phyloP scores from a whole-genome alignment of 2,797 vertebrate genomes.

The Pseudochaenichthys georgianus region DNA sequence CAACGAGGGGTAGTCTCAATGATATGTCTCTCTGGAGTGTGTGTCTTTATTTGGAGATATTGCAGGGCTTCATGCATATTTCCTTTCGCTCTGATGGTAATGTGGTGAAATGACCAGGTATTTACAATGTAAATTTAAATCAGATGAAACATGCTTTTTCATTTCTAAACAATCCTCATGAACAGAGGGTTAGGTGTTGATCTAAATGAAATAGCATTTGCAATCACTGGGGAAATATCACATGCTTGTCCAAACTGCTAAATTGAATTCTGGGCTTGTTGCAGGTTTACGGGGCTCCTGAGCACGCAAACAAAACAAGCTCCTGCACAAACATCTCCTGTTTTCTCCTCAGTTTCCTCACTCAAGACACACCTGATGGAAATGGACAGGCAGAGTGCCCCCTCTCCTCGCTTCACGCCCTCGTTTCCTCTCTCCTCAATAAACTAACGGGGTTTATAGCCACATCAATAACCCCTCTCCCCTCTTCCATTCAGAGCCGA shows the following conservation, averaged over 20 bases:
- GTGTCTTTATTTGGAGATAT: conserved; percentile 35
- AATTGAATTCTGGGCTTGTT: conserved; percentile 36
- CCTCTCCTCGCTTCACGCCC: conserved; percentile 51
- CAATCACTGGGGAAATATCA: conserved; percentile 33
- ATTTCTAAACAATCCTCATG: neutral
- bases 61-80: neutral
- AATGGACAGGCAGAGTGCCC: conserved; percentile 9
- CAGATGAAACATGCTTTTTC: conserved; percentile 4
- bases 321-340: neutral
- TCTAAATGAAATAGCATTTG: conserved; percentile 25
- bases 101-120: neutral
- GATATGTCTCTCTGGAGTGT: neutral
- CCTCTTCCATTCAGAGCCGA: conserved; percentile 58
- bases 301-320: conserved; percentile 25
- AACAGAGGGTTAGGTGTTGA: neutral
- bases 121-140: neutral
- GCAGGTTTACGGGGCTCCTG: conserved; percentile 25
- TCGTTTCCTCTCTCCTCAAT: conserved; percentile 80
- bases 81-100: neutral
- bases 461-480: conserved; percentile 85
- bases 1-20: too few relatives aligned
- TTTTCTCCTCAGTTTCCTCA: conserved; percentile 32
- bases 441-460: conserved; percentile 86
- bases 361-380: conserved; percentile 42
- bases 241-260: conserved; percentile 25